Percentiles rank a stretch among this genome's conserved stretches.
Evolutionary conservation across 2,113 vertebrate genomes (phyloP).

Genomic region (Pollachius pollachius): DNA sequence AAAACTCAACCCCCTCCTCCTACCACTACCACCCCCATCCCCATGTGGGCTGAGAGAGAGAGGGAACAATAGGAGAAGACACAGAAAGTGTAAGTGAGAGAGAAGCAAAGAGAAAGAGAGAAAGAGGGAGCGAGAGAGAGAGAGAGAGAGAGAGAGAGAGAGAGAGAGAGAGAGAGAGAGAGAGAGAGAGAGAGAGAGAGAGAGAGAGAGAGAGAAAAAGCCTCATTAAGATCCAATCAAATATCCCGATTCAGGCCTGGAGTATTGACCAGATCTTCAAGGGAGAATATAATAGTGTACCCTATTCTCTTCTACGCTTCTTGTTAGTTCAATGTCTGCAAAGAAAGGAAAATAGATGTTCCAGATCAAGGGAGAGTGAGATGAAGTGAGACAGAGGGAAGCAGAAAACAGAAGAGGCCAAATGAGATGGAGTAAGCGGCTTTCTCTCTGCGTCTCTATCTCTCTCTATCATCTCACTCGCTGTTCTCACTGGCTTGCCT

Average conservation of each 20-base stretch:
- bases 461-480: neutral
- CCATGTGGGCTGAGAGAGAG: neutral
- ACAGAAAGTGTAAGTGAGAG: neutral
- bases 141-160: too few species aligned
- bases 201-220: constrained; percentile 19
- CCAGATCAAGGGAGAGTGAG: constrained; percentile 4
- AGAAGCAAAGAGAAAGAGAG: constrained; percentile 3
- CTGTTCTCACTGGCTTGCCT: neutral
- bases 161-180: too few species aligned
- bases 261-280: constrained; percentile 51
- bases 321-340: constrained; percentile 38
- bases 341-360: constrained; percentile 43
- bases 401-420: neutral
- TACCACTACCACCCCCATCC: neutral
- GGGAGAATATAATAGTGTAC: constrained; percentile 41
- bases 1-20: neutral
- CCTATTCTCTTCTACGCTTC: neutral
- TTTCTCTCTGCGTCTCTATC: neutral
- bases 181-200: too few species aligned
- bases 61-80: neutral
- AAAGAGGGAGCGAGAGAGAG: constrained; percentile 17
- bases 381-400: neutral
- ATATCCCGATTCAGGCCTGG: constrained; percentile 38
- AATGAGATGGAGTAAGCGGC: neutral
- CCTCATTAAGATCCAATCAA: constrained; percentile 54